Evolutionary conservation across 2,888 invertebrate species (phyloP).

Genomic region (Eupithecia exiguata): DNA sequence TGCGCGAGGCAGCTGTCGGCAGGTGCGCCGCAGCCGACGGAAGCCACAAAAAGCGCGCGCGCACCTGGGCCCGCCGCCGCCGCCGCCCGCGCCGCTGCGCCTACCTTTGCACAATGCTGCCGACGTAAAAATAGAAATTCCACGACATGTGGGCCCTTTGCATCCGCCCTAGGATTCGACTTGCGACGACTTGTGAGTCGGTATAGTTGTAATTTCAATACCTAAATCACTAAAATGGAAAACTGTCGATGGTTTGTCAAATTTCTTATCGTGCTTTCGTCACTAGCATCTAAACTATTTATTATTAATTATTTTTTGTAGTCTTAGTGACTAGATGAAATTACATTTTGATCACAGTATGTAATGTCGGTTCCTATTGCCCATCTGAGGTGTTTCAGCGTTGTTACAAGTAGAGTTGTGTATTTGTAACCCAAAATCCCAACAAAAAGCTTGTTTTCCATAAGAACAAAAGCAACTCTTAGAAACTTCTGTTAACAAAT

Average conservation of each 20-base stretch:
- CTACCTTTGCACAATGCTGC: constrained; percentile 72
- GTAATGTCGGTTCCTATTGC: too few species aligned
- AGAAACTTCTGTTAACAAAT: too few species aligned
- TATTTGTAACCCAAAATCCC: too few species aligned
- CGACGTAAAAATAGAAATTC: constrained; percentile 58
- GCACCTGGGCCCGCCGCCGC: constrained; percentile 70
- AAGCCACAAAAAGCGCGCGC: constrained; percentile 79
- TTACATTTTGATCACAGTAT: too few species aligned
- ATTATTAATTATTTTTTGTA: too few species aligned
- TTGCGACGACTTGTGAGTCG: neutral
- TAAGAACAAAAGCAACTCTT: too few species aligned
- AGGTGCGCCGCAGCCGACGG: constrained; percentile 69
- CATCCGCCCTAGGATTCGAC: constrained; percentile 18
- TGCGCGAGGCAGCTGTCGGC: constrained; percentile 45
- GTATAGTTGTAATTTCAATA: neutral
- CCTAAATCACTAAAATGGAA: neutral
- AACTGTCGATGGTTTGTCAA: neutral
- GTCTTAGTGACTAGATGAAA: too few species aligned
- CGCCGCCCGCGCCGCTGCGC: constrained; percentile 33
- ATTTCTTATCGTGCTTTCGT: too few species aligned
- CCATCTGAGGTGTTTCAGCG: too few species aligned
- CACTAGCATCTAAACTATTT: too few species aligned
- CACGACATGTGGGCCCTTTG: constrained; percentile 64
- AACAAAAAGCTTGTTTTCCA: too few species aligned
- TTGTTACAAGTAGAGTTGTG: too few species aligned